Evolutionary conservation across 2,113 vertebrate species (phyloP), one percentile per base, ranked within the genome.

Genomic region (Channa maculata): DNA sequence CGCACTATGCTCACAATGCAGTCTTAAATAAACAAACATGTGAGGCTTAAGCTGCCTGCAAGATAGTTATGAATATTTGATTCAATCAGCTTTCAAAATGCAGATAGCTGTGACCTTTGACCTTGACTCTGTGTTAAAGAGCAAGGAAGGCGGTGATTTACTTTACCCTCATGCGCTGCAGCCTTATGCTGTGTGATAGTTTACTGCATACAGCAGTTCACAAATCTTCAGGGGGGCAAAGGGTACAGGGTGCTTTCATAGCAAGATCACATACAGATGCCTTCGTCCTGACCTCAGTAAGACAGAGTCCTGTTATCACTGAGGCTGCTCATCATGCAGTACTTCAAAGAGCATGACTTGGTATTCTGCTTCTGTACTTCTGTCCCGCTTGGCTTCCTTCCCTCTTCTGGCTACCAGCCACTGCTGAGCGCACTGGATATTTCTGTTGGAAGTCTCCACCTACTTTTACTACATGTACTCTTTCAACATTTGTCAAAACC

Each of bases 61-160:
- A 64, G 71, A 67, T 39, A 50, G 60, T 80, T 85, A 92, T 94
- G 80, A 90, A 91, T 92, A 89, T 89, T 86, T 85, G 76, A 92
- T 85, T 77, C 66, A 60, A 78, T 91, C 75, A 54, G 53, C 65
- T 79, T 88, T 82, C 55, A 85, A 75, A 86, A 90, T 84, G 79
- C 76, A 86, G 77, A 82, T 82, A 69, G 45, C 15, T 48, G 0
- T 83, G 83, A 85, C 79, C 86, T 89, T 85, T 82, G 75, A 68
- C 84, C 83, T 75, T 69, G 67, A 75, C 75, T 83, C 75, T 76
- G 55, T 75, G 77, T 71, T 14, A 41, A 65, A n/a, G 36, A 50
- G 65, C 49, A 70, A 65, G 12, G 59, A 38, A 54, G 53, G 70
- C 34, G 9, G 77, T 83, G 82, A 89, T 85, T 90, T 84, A 75